Percentiles rank a stretch among this genome's conserved stretches.
Conservation (phyloP, 2,797 vertebrate genomes). For the Phataginus tetradactyla region DNA sequence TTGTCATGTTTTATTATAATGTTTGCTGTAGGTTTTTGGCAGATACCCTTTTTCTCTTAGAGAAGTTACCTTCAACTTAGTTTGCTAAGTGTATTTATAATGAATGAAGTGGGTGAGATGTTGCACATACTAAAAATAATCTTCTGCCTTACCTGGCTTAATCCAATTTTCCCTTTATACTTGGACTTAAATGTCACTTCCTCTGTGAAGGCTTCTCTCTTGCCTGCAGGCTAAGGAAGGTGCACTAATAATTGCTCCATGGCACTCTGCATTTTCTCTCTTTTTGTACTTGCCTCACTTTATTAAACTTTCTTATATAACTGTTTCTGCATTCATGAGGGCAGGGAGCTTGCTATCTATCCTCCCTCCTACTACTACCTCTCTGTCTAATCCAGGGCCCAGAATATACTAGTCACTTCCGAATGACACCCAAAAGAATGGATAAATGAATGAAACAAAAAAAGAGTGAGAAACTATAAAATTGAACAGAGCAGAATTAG, state of each 20-base stretch:
- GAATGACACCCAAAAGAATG: background rate
- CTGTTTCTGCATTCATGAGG: background rate
- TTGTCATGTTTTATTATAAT: background rate
- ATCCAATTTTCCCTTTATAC: background rate
- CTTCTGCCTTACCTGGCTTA: background rate
- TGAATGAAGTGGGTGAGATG: background rate
- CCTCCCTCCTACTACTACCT: background rate
- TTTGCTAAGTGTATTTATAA: constrained; percentile 5
- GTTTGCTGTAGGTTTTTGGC: background rate
- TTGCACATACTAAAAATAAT: background rate
- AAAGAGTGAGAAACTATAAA: background rate
- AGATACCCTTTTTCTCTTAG: background rate
- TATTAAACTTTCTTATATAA: background rate
- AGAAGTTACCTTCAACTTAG: background rate
- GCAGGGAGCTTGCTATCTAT: background rate
- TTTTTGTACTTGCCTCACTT: background rate
- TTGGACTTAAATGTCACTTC: background rate
- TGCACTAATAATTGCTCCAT: background rate
- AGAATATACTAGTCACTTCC: background rate
- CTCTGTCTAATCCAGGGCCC: background rate
- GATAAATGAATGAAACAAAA: background rate
- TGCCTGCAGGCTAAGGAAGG: background rate
- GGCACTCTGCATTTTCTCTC: background rate
- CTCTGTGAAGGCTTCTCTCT: background rate
- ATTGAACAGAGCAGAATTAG: background rate